Evolutionary conservation across 2,888 invertebrate species (phyloP).

Genomic region (Hartigia nigra): DNA sequence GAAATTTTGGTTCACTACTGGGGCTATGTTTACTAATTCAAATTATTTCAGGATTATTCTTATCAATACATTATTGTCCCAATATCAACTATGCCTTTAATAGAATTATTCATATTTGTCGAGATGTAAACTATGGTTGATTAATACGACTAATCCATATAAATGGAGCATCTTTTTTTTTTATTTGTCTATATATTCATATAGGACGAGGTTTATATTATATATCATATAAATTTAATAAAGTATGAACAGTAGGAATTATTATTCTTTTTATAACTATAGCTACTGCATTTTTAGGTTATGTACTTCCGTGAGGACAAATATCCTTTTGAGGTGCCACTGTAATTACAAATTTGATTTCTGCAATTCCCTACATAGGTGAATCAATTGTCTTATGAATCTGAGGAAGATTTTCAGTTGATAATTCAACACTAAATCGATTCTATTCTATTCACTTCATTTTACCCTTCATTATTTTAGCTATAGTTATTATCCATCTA

Average conservation of each 20-base stretch:
- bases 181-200: conserved; percentile 77
- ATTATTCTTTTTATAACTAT: conserved; percentile 76
- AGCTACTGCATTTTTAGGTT: conserved; percentile 81
- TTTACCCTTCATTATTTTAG: conserved; percentile 76
- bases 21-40: too few relatives aligned
- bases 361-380: conserved; percentile 78
- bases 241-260: conserved; percentile 75
- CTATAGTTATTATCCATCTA: conserved; percentile 74
- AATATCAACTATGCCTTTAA: accelerated
- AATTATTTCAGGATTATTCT: too few relatives aligned
- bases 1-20: too few relatives aligned
- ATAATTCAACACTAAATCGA: conserved; percentile 80
- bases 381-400: conserved; percentile 75
- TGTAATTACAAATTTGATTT: conserved; percentile 80
- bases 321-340: conserved; percentile 86
- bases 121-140: conserved; percentile 78
- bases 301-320: conserved; percentile 83
- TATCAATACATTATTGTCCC: too few relatives aligned
- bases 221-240: conserved; percentile 22
- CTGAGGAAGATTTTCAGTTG: conserved; percentile 81
- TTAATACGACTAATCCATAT: conserved; percentile 75
- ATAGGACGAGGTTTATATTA: conserved; percentile 75
- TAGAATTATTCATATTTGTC: conserved; percentile 70
- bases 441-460: conserved; percentile 82
- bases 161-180: conserved; percentile 80